Conservation (phyloP, 1,140 invertebrate species). For the Drosophila sp. region DNA sequence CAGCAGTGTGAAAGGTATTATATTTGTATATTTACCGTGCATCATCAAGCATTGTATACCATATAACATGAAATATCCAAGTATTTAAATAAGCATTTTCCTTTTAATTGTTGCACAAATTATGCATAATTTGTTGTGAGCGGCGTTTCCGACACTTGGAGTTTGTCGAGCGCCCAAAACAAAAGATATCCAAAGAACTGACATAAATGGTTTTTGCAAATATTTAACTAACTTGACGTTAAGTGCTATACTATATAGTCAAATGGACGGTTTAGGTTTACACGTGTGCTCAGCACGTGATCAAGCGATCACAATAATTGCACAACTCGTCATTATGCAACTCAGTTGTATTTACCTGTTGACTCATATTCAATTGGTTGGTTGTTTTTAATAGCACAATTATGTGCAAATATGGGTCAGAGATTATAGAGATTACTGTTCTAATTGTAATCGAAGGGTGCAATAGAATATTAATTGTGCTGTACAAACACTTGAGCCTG, state of each 20-base stretch:
- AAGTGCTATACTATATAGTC: constrained; percentile 2
- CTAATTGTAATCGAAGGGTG: constrained; percentile 37
- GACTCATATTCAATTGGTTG: constrained; percentile 13
- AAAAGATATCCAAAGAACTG: constrained; percentile 23
- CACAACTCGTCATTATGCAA: constrained; percentile 25
- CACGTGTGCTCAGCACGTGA: constrained; percentile 52
- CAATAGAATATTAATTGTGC: constrained; percentile 43
- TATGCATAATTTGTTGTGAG: constrained; percentile 65
- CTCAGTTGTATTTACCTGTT: not conserved
- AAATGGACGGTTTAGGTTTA: constrained; percentile 57
- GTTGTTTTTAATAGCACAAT: constrained; percentile 1
- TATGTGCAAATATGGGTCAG: constrained; percentile 42
- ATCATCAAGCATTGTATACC: not conserved
- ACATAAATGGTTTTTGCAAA: constrained; percentile 48
- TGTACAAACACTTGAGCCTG: constrained; percentile 6
- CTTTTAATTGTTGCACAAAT: constrained; percentile 76
- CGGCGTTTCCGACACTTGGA: constrained; percentile 67
- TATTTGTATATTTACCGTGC: not conserved
- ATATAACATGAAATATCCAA: constrained; percentile 13
- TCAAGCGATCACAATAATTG: constrained; percentile 21
- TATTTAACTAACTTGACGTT: constrained; percentile 40
- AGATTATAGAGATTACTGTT: constrained; percentile 45
- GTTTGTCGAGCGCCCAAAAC: constrained; percentile 26
- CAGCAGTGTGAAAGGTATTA: constrained; percentile 64
- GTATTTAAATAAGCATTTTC: constrained; percentile 34